phyloP scores from a whole-genome alignment of 2,888 invertebrate genomes.

The Mythimna albipuncta region DNA sequence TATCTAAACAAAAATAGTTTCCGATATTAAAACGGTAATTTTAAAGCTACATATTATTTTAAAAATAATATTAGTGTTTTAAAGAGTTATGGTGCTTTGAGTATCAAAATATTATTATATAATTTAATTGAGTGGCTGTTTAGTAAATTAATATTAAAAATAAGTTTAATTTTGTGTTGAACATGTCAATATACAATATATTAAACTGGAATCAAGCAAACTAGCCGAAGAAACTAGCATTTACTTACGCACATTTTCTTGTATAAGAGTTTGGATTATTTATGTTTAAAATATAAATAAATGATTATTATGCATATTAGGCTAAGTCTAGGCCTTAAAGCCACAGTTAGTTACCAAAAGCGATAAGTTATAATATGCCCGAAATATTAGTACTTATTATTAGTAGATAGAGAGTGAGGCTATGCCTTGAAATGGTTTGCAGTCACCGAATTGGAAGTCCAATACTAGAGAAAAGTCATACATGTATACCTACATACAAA shows the following conservation, averaged over 20 bases:
- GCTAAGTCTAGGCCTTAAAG: constrained; percentile 21
- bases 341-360: constrained; percentile 28
- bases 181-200: background rate
- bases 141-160: constrained; percentile 4
- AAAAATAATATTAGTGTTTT: constrained; percentile 49
- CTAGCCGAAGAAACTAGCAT: constrained; percentile 17
- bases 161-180: constrained; percentile 3
- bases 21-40: constrained; percentile 25
- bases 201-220: constrained; percentile 11
- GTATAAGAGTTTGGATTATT: constrained; percentile 25
- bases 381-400: background rate
- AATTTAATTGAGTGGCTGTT: constrained; percentile 13
- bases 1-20: constrained; percentile 42
- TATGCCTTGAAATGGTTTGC: constrained; percentile 12
- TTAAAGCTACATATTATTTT: constrained; percentile 39
- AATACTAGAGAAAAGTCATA: background rate
- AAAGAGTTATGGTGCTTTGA: constrained; percentile 63
- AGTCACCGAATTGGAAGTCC: too few species aligned
- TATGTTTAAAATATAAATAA: constrained; percentile 17
- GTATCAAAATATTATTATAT: constrained; percentile 46
- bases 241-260: constrained; percentile 54
- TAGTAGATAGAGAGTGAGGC: constrained; percentile 9
- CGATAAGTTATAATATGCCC: constrained; percentile 19
- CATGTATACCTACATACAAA: background rate
- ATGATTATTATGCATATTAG: constrained; percentile 15